phyloP scores from a whole-genome alignment of 1,140 invertebrate genomes.

The Microplitis demolitor region DNA sequence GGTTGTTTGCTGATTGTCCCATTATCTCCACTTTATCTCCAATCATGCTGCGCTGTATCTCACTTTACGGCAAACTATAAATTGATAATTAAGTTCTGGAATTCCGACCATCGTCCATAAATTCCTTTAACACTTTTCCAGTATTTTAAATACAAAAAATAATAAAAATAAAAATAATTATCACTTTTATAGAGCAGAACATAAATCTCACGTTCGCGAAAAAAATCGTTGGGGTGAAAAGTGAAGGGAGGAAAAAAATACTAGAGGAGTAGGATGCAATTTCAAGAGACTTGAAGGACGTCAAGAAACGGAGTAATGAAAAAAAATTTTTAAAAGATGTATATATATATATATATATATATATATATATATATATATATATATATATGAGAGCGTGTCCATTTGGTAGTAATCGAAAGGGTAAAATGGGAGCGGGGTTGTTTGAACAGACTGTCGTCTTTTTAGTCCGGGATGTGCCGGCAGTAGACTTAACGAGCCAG shows the following conservation, averaged over 20 bases:
- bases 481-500: neutral
- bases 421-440: neutral
- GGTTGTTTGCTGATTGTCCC: conserved; percentile 2
- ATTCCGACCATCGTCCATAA: no score
- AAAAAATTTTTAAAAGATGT: neutral
- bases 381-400: no score
- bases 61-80: no score
- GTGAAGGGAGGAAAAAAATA: neutral
- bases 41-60: neutral
- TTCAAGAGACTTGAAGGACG: neutral
- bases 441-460: conserved; percentile 1
- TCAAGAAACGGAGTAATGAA: neutral
- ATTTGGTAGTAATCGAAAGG: neutral
- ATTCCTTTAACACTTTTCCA: no score
- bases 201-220: neutral
- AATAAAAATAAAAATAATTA: no score
- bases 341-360: no score
- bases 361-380: no score
- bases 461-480: neutral
- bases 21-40: conserved; percentile 2
- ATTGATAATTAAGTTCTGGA: no score
- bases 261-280: neutral
- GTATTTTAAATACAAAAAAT: no score
- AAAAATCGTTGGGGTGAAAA: neutral
- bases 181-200: no score